Evolutionary conservation across 1,140 invertebrate genomes (phyloP).

Genomic region (Drosophila sp.): DNA sequence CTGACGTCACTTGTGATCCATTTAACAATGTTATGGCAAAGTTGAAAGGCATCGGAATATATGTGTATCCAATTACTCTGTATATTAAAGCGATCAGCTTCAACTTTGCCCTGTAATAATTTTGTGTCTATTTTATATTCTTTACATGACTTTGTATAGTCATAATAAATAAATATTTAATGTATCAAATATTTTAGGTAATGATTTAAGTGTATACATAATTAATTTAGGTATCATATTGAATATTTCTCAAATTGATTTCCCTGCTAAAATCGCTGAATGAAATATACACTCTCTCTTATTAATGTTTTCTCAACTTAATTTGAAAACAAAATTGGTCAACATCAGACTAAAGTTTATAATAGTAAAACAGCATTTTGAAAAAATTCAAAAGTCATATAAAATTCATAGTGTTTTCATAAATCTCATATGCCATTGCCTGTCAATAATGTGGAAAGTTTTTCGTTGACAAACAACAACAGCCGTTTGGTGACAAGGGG

Average conservation of each 20-base stretch:
- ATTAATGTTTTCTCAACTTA: background rate
- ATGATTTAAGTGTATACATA: no score
- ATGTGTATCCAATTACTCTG: background rate
- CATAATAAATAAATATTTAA: no score
- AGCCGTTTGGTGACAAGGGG: background rate
- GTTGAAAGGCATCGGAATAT: background rate
- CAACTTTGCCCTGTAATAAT: background rate
- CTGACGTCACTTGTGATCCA: conserved; percentile 5
- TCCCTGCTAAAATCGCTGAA: no score
- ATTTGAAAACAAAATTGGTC: conserved; percentile 6
- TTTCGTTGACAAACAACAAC: conserved; percentile 43
- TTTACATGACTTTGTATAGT: no score
- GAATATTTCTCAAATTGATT: background rate
- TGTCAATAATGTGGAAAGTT: conserved; percentile 61
- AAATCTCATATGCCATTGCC: conserved; percentile 60
- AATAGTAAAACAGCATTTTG: conserved; percentile 45
- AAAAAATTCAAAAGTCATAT: conserved; percentile 56
- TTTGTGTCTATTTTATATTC: no score
- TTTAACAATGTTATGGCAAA: conserved; percentile 25
- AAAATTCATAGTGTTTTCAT: conserved; percentile 61
- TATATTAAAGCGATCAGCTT: background rate
- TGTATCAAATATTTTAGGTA: background rate
- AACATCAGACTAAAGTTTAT: conserved; percentile 21
- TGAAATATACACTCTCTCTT: no score
- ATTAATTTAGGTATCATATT: no score